Base-by-base conservation (phyloP, 1,140 invertebrate species). In the Bombyx mandarina region DNA sequence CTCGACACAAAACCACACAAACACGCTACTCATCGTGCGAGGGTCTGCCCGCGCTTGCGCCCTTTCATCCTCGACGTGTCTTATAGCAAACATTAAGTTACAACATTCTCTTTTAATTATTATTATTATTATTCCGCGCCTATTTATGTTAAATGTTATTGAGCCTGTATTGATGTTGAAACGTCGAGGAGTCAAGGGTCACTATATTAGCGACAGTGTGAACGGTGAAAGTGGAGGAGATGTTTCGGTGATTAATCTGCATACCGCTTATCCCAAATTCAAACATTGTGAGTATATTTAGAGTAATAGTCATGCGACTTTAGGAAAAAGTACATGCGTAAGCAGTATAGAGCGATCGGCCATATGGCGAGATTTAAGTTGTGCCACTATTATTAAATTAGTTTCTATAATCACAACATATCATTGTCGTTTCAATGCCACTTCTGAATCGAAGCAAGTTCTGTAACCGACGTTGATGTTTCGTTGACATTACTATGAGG, bases 1-100 rank as follows among this genome's bases (percentile, higher is more conserved):
- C 84, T 87, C 84, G 74, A 85, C 77, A 88, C 82, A 88, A 77
- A 82, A 86, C 81, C 82, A 86, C 79, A 88, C 81, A 86, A 83
- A 88, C 74, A 84, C 82, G 77, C 80, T 86, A 86, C 83, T 83
- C 72, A 83, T 81, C 79, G 81, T 86, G 83, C 79, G 76, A 76
- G 71, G 71, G 62, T 67, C 61, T 61, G 61, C 58, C 68, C 66
- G 67, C 66, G 57, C 67, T 73, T 67, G 63, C 56, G 65, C 65
- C 61, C 58, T 57, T 57, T 8, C 8, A 5, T 22, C 45, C 44
- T 47, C 26, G 44, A 55, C 44, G n/a, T 47, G 35, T 47, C 42
- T 35, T 35, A 18, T 18, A 35, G 26, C 26, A 35, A 35, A 5
- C 26, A 35, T 3, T 35, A 0, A 2, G 26, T 35, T 35, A 35